phyloP scores from a whole-genome alignment of 2,888 invertebrate genomes.

The Caenorhabditis sinica region DNA sequence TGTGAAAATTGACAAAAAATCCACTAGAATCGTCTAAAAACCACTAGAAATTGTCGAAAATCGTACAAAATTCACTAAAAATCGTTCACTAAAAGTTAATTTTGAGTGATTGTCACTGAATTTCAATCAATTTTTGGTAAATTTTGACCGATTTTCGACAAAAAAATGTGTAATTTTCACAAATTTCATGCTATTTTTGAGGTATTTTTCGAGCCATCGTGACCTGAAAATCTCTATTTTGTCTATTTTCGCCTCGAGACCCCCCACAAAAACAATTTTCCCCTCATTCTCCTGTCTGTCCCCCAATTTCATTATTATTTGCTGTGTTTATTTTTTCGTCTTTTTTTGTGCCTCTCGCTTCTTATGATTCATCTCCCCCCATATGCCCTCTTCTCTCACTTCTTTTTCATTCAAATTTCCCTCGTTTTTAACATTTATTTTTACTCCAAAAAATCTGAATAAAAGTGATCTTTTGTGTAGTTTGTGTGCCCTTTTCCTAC shows the following conservation, averaged over 20 bases:
- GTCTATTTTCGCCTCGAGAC: slow-evolving; percentile 10
- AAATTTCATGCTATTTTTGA: too few relatives aligned
- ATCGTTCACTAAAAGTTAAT: too few relatives aligned
- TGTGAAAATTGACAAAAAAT: too few relatives aligned
- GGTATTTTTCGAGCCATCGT: too few relatives aligned
- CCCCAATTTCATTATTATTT: not conserved
- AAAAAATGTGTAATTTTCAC: too few relatives aligned
- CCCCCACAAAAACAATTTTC: not conserved
- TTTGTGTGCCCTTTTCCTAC: not conserved
- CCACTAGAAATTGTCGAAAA: too few relatives aligned
- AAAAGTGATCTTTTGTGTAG: slow-evolving; percentile 26
- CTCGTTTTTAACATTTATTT: not conserved
- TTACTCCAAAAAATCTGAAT: slow-evolving; percentile 14
- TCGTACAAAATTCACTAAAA: too few relatives aligned
- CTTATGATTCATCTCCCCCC: slow-evolving; percentile 2
- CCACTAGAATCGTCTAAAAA: too few relatives aligned
- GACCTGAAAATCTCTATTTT: not conserved
- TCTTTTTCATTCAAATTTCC: slow-evolving; percentile 19
- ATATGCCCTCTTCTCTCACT: not conserved
- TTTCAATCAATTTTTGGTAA: too few relatives aligned
- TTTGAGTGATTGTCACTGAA: too few relatives aligned
- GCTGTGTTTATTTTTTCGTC: slow-evolving; percentile 1
- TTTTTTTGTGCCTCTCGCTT: too few relatives aligned
- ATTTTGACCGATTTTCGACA: too few relatives aligned
- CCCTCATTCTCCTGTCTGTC: not conserved